Conservation (phyloP, 1,140 invertebrate genomes). For the Wasmannia auropunctata region DNA sequence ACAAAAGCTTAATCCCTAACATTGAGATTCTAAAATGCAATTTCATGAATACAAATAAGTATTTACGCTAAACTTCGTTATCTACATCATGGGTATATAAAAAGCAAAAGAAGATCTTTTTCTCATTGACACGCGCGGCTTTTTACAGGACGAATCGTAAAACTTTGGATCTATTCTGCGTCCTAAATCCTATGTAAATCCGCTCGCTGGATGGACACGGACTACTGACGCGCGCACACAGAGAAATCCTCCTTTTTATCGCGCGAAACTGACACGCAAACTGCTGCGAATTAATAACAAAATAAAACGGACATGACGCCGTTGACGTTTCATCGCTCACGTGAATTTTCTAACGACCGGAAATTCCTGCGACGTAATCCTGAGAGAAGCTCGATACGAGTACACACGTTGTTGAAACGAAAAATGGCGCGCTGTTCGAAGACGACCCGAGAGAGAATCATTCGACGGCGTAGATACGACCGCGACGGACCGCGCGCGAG, state of each 20-base stretch:
- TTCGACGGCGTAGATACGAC: conserved; percentile 10
- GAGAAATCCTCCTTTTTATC: conserved; percentile 22
- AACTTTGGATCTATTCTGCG: conserved; percentile 38
- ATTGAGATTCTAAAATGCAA: conserved; percentile 8
- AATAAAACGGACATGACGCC: conserved; percentile 29
- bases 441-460: conserved; percentile 16
- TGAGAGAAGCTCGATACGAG: conserved; percentile 31
- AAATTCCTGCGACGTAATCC: conserved; percentile 43
- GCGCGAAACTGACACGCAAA: conserved; percentile 12
- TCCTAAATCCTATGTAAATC: conserved; percentile 44
- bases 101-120: background rate
- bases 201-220: background rate
- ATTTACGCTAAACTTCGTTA: background rate
- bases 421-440: conserved; percentile 44
- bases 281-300: conserved; percentile 43
- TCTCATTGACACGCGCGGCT: background rate
- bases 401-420: conserved; percentile 27
- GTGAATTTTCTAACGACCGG: background rate
- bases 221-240: background rate
- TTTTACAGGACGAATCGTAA: conserved; percentile 28
- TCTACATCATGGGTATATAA: background rate
- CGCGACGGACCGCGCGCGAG: background rate
- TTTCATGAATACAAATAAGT: conserved; percentile 44
- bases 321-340: background rate
- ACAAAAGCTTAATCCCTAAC: background rate